A percentile compares a stretch with the other conserved stretches of the same genome.
Evolutionary conservation across 2,113 vertebrate species (phyloP).

Genomic region (Ageneiosus marmoratus): DNA sequence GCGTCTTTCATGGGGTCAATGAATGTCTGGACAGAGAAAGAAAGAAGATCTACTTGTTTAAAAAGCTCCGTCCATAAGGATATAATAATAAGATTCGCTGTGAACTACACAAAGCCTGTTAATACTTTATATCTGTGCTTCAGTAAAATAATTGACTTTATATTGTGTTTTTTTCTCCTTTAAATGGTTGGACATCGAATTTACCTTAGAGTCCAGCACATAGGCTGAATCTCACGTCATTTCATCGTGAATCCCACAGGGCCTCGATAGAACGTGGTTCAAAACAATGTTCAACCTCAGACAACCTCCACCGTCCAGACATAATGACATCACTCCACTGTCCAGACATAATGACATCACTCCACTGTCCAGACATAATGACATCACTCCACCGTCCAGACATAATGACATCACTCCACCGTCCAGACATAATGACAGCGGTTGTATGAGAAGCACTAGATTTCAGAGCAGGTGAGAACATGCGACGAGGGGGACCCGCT

Average conservation of each 20-base stretch:
- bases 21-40: not conserved
- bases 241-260: not conserved
- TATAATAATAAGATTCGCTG: not conserved
- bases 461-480: slow-evolving; percentile 24
- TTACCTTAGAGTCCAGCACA: not conserved
- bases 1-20: no score
- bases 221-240: not conserved
- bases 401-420: not conserved
- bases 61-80: not conserved
- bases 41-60: not conserved
- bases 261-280: not conserved
- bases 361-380: slow-evolving; percentile 1
- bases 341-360: not conserved
- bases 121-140: slow-evolving; percentile 3
- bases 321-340: not conserved
- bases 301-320: not conserved
- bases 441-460: slow-evolving; percentile 28
- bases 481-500: not conserved
- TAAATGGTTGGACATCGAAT: not conserved
- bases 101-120: not conserved
- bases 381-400: not conserved
- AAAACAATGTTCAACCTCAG: not conserved
- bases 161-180: not conserved
- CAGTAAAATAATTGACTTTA: not conserved
- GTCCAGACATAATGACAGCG: not conserved